Conservation (phyloP, 2,797 vertebrate genomes). For the Chiloscyllium punctatum region DNA sequence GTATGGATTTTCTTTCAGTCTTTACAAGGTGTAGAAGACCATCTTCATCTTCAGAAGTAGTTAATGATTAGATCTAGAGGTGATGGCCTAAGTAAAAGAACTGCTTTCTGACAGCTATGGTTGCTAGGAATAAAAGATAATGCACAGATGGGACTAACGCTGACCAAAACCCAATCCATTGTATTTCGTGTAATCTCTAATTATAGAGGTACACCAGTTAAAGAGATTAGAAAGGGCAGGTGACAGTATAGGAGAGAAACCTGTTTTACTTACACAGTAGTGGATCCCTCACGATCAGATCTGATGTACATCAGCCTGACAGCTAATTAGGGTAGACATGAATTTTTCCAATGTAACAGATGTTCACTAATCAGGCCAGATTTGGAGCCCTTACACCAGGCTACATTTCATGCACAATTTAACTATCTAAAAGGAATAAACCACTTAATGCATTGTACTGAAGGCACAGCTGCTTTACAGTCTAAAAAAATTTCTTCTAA, state of each 20-base stretch:
- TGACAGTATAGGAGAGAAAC: conserved; percentile 94
- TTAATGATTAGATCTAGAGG: conserved; percentile 40
- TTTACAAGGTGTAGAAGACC: conserved; percentile 42
- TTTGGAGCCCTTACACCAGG: conserved; percentile 92
- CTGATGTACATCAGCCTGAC: conserved; percentile 96
- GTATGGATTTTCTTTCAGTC: conserved; percentile 56
- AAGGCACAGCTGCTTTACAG: conserved; percentile 99
- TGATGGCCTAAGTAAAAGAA: conserved; percentile 44
- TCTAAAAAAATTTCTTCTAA: conserved; percentile 85
- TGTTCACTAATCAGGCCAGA: conserved; percentile 99
- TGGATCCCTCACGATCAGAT: conserved; percentile 94
- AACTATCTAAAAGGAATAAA: conserved; percentile 99
- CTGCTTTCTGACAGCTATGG: conserved; percentile 49
- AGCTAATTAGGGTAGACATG: conserved; percentile 99
- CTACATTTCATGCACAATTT: conserved; percentile 99
- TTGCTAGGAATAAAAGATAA: conserved; percentile 66
- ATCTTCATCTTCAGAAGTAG: conserved; percentile 12
- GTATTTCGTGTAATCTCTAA: conserved; percentile 92
- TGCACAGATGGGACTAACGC: conserved; percentile 90
- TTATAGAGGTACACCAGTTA: conserved; percentile 70
- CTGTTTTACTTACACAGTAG: conserved; percentile 83
- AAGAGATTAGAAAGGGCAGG: conserved; percentile 80
- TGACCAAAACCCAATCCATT: conserved; percentile 88
- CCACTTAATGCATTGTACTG: conserved; percentile 99
- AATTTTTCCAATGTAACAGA: conserved; percentile 99